A percentile compares a stretch with the other conserved stretches of the same genome.
phyloP scores from a whole-genome alignment of 2,113 vertebrate species.

The Rostratula benghalensis region DNA sequence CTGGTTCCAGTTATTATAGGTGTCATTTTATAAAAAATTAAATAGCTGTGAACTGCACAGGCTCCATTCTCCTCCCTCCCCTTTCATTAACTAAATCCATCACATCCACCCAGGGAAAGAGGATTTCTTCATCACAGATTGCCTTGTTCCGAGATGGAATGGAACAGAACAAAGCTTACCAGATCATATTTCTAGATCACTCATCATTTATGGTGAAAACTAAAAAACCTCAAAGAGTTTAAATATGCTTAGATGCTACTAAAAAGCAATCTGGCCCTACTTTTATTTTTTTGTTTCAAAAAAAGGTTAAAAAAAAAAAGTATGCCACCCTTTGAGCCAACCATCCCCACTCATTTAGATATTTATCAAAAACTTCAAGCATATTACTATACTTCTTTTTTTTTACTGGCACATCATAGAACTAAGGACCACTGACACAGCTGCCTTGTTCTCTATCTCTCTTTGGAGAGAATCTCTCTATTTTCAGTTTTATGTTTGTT shows the following conservation, averaged over 20 bases:
- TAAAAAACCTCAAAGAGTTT: not conserved
- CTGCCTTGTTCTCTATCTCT: not conserved
- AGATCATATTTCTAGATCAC: not conserved
- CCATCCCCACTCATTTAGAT: not conserved
- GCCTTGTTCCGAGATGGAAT: constrained; percentile 18
- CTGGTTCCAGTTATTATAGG: not conserved
- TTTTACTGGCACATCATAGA: not conserved
- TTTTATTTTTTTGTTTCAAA: not conserved
- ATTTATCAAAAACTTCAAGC: not conserved
- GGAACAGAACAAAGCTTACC: not conserved
- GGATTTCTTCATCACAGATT: constrained; percentile 17
- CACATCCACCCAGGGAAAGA: not conserved
- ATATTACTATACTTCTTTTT: not conserved
- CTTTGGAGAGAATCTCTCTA: not conserved
- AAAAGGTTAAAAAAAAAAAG: not conserved
- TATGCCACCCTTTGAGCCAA: not conserved
- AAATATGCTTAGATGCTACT: not conserved
- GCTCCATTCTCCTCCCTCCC: not conserved
- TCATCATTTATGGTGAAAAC: not conserved
- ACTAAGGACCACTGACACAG: not conserved
- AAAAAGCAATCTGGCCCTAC: not conserved
- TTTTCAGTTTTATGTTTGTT: not conserved
- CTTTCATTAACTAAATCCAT: not conserved
- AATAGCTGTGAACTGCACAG: not conserved
- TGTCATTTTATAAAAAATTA: not conserved